Evolutionary conservation across 1,140 invertebrate genomes (phyloP).

Genomic region (Camponotus pennsylvanicus): DNA sequence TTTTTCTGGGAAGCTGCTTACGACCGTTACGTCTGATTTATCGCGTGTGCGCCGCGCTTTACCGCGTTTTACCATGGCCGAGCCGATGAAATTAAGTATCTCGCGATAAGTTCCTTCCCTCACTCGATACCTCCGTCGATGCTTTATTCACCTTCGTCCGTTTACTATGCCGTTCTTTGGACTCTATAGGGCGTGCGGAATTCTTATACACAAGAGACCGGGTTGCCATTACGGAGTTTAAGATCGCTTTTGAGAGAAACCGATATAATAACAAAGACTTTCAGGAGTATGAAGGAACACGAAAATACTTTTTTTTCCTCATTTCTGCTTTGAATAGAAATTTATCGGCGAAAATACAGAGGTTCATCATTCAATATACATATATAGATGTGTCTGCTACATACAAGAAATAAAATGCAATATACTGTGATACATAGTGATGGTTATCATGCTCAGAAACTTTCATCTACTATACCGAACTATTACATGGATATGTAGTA

Average conservation of each 20-base stretch:
- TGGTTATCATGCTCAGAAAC: background rate
- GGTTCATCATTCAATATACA: background rate
- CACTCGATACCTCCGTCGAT: conserved; percentile 1
- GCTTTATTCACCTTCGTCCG: conserved; percentile 49
- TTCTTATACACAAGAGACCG: background rate
- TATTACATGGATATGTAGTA: background rate
- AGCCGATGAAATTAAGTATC: conserved; percentile 71
- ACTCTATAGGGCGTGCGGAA: conserved; percentile 52
- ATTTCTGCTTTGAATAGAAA: background rate
- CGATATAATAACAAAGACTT: conserved; percentile 13
- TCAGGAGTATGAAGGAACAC: background rate
- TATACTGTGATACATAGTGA: background rate
- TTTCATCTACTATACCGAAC: background rate
- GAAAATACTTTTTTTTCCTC: background rate
- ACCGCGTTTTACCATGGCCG: conserved; percentile 36
- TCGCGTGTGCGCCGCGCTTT: conserved; percentile 60
- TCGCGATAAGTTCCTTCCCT: conserved; percentile 62
- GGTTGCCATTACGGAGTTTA: background rate
- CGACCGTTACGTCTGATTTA: conserved; percentile 75
- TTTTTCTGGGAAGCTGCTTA: conserved; percentile 76
- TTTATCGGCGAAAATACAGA: background rate
- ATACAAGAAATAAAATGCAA: background rate
- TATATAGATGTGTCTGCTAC: background rate
- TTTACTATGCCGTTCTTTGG: conserved; percentile 53
- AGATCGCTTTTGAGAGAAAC: conserved; percentile 1